These are phyloP conservation scores for Ispidina picta DNA, from an alignment of 2,797 vertebrate genomes.

Conservation along the genomic window DNA sequence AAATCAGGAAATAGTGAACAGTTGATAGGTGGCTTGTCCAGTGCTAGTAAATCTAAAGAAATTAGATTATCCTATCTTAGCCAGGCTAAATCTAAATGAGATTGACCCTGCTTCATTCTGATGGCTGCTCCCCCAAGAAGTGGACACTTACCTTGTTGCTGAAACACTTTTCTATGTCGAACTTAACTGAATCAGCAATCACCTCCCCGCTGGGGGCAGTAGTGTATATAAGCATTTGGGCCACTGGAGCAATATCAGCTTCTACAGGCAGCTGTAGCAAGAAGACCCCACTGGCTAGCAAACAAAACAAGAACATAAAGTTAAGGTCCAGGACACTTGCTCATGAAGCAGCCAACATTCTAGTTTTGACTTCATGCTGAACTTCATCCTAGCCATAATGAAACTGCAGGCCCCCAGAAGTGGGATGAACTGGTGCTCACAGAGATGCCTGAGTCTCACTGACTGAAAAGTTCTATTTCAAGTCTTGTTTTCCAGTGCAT, in stretches of 20 bases:
- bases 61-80: background rate
- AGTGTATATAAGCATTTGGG: slow-evolving; percentile 84
- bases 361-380: background rate
- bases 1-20: background rate
- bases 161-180: slow-evolving; percentile 82
- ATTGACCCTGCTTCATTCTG: background rate
- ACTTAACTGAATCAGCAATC: slow-evolving; percentile 85
- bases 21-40: background rate
- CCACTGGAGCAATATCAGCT: slow-evolving; percentile 77
- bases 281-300: slow-evolving; percentile 77
- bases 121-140: background rate
- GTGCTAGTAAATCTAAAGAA: background rate
- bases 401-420: background rate
- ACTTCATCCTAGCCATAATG: background rate
- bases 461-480: background rate
- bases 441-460: background rate
- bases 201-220: slow-evolving; percentile 78
- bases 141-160: slow-evolving; percentile 82
- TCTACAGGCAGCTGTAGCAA: slow-evolving; percentile 64
- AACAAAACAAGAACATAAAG: background rate
- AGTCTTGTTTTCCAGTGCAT: background rate
- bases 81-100: background rate
- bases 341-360: background rate
- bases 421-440: background rate
- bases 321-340: background rate